Percentiles rank a stretch among this genome's conserved stretches.
phyloP scores from a whole-genome alignment of 2,797 vertebrate species.

The Catharus ustulatus region DNA sequence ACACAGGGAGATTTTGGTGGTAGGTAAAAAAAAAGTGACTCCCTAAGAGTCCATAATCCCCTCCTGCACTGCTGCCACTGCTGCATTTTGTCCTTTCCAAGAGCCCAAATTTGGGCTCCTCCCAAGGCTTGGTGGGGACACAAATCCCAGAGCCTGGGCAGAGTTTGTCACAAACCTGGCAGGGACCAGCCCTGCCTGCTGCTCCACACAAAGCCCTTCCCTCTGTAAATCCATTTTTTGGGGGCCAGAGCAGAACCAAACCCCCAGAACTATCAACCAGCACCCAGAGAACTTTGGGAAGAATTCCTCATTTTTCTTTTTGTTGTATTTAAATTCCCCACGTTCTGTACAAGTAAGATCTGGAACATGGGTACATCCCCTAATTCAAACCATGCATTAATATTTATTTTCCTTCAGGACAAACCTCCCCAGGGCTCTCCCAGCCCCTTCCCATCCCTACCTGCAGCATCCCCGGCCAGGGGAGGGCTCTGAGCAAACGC shows the following conservation, averaged over 20 bases:
- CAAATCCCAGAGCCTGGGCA: not conserved
- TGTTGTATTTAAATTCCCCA: not conserved
- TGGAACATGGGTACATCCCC: accelerated
- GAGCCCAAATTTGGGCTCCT: not conserved
- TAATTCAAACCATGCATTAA: accelerated
- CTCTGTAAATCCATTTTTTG: not conserved
- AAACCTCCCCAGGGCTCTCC: not conserved
- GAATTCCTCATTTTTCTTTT: not conserved
- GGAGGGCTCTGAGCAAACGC: slow-evolving; percentile 20
- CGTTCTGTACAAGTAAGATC: not conserved
- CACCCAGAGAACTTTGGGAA: not conserved
- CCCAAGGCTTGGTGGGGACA: not conserved
- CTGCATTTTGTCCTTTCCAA: not conserved
- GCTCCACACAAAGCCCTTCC: not conserved
- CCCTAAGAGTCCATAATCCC: not conserved
- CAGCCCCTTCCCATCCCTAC: slow-evolving; percentile 62
- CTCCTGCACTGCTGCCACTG: not conserved
- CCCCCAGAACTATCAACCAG: not conserved
- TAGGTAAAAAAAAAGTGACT: not conserved
- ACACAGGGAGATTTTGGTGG: not conserved
- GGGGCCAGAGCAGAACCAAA: not conserved
- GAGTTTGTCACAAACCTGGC: not conserved
- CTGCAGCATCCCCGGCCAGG: slow-evolving; percentile 53
- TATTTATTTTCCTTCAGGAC: not conserved
- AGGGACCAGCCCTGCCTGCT: not conserved